phyloP scores from a whole-genome alignment of 2,113 vertebrate genomes.

The Tupaia chinensis region DNA sequence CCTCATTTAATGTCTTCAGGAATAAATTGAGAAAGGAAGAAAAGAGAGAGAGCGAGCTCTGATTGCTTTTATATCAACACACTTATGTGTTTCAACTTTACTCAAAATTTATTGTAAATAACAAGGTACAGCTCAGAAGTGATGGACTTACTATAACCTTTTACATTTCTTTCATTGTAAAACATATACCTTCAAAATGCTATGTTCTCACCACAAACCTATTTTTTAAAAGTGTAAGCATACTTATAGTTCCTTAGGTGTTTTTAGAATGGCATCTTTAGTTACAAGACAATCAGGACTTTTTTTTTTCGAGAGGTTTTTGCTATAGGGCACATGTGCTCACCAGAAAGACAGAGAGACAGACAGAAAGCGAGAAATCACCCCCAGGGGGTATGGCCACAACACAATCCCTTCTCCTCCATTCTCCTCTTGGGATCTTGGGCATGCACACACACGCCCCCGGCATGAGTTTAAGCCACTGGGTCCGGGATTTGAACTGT shows the following conservation, averaged over 20 bases:
- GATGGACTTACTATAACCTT: not conserved
- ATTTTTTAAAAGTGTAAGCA: conserved; percentile 37
- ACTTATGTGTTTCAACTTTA: conserved; percentile 20
- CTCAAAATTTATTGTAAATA: not conserved
- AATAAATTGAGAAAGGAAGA: conserved; percentile 2
- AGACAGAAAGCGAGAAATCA: too few species aligned
- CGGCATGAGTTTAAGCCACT: too few species aligned
- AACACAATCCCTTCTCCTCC: too few species aligned
- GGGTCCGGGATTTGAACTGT: too few species aligned
- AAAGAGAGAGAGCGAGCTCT: not conserved
- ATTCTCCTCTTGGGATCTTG: too few species aligned
- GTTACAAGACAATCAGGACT: not conserved
- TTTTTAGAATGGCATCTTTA: conserved; percentile 26
- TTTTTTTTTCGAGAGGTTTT: not conserved
- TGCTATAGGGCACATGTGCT: too few species aligned
- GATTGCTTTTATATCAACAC: not conserved
- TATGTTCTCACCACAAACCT: not conserved
- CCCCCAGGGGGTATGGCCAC: too few species aligned
- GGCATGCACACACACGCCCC: too few species aligned
- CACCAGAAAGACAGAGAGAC: too few species aligned
- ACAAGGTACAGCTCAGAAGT: conserved; percentile 37
- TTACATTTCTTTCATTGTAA: not conserved
- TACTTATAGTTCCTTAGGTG: not conserved
- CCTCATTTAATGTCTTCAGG: conserved; percentile 27
- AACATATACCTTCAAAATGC: conserved; percentile 44